A percentile compares a stretch with the other conserved stretches of the same genome.
Evolutionary conservation across 64 coral and sea anemone species (phyloP).

Genomic region (Exaiptasia diaphana): DNA sequence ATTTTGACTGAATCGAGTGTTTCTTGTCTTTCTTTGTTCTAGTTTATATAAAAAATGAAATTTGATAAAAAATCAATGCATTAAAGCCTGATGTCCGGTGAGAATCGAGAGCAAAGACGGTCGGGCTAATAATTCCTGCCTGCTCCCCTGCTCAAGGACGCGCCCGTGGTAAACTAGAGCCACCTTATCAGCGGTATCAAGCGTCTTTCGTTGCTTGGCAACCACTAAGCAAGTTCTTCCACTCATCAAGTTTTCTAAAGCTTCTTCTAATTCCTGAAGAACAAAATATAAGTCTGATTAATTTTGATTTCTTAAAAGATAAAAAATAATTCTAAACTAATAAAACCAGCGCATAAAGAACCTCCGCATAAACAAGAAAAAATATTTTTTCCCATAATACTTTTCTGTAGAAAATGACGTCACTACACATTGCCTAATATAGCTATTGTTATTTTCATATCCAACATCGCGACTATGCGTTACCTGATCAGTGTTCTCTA

Average conservation of each 20-base stretch:
- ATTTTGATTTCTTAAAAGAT: not conserved
- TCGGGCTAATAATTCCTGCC: slow-evolving; percentile 33
- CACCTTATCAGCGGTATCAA: slow-evolving; percentile 68
- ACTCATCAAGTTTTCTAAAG: slow-evolving; percentile 24
- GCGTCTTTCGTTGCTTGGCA: slow-evolving; percentile 45
- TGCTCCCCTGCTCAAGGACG: slow-evolving; percentile 67
- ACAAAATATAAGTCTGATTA: not conserved
- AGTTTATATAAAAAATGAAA: too few relatives aligned
- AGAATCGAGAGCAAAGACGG: slow-evolving; percentile 32
- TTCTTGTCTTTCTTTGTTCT: too few relatives aligned
- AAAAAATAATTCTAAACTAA: too few relatives aligned
- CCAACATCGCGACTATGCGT: not conserved
- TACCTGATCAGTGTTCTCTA: slow-evolving; percentile 51
- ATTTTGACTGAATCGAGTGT: too few relatives aligned
- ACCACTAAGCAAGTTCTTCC: slow-evolving; percentile 63
- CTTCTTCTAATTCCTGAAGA: slow-evolving; percentile 58
- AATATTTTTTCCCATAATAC: too few relatives aligned
- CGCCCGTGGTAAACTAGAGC: slow-evolving; percentile 70
- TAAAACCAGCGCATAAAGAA: too few relatives aligned
- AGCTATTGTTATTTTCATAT: not conserved
- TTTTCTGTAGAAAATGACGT: too few relatives aligned
- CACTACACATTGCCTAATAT: too few relatives aligned
- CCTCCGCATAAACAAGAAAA: too few relatives aligned
- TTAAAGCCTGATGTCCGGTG: too few relatives aligned
- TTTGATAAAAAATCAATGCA: too few relatives aligned